These are phyloP conservation scores for Bos taurus DNA, from an alignment of 2,113 vertebrate genomes.

Conservation along the genomic window DNA sequence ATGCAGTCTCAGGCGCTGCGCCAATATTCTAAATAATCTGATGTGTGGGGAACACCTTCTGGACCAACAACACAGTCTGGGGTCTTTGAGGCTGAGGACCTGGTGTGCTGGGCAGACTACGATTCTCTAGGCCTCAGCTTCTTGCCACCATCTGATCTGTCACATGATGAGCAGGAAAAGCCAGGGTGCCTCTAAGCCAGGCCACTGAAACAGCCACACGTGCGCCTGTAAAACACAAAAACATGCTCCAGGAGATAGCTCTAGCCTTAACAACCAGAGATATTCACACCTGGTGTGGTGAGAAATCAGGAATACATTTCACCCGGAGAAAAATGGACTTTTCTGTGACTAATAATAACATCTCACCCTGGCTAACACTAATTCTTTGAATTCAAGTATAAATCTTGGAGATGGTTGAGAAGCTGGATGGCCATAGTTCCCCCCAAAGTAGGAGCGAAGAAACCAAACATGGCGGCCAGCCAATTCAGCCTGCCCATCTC, in stretches of 20 bases:
- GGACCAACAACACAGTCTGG: neutral
- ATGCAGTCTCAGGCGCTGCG: neutral
- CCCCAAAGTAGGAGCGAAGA: neutral
- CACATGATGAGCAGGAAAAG: neutral
- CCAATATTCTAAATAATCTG: neutral
- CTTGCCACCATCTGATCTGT: neutral
- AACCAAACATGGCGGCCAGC: neutral
- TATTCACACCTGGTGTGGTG: neutral
- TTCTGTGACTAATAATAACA: constrained; percentile 33
- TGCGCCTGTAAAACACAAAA: neutral
- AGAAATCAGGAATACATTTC: neutral
- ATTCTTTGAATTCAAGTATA: constrained; percentile 40
- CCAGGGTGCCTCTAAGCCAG: neutral
- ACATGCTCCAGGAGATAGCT: neutral
- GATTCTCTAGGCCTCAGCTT: neutral
- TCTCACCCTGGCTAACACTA: neutral
- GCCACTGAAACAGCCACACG: neutral
- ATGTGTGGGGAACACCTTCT: neutral
- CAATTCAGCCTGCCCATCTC: neutral
- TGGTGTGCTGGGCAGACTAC: neutral
- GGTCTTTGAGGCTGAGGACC: neutral
- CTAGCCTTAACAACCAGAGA: neutral
- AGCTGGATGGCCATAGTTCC: neutral
- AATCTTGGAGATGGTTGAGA: constrained; percentile 26
- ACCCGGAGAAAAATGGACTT: neutral